phyloP scores from a whole-genome alignment of 2,113 vertebrate species.

The Anthoscopus minutus region DNA sequence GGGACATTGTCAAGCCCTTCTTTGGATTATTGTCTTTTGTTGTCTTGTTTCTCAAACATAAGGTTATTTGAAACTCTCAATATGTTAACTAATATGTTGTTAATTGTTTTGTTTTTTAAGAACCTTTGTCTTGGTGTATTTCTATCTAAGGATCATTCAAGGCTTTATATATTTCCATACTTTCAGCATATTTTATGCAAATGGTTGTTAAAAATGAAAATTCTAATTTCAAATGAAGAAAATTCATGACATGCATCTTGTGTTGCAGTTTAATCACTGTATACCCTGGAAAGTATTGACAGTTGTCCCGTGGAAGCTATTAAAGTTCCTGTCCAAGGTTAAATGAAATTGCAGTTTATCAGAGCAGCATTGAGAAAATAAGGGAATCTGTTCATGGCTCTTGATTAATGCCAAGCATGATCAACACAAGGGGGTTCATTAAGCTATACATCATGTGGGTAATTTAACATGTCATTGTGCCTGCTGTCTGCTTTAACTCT shows the following conservation, averaged over 20 bases:
- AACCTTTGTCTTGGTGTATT: slow-evolving; percentile 10
- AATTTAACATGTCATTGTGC: slow-evolving; percentile 98
- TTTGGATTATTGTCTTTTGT: not conserved
- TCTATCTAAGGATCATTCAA: slow-evolving; percentile 22
- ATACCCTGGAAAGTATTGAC: slow-evolving; percentile 95
- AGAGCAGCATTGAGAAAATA: slow-evolving; percentile 99
- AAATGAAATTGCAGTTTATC: slow-evolving; percentile 99
- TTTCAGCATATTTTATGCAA: slow-evolving; percentile 78
- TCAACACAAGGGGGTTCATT: slow-evolving; percentile 99
- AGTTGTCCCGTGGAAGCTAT: slow-evolving; percentile 99
- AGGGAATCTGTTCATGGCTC: slow-evolving; percentile 96
- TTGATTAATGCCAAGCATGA: slow-evolving; percentile 99
- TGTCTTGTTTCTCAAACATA: not conserved
- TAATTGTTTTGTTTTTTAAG: slow-evolving; percentile 13
- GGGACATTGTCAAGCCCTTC: not conserved
- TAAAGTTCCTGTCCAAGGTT: slow-evolving; percentile 99
- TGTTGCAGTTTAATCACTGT: slow-evolving; percentile 98
- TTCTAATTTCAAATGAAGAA: slow-evolving; percentile 89
- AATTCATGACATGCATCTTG: slow-evolving; percentile 89
- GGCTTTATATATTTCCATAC: slow-evolving; percentile 57
- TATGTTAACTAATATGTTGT: slow-evolving; percentile 12
- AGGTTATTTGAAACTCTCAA: slow-evolving; percentile 10
- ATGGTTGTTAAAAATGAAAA: slow-evolving; percentile 84
- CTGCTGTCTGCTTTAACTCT: slow-evolving; percentile 85
- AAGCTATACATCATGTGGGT: slow-evolving; percentile 98